Conservation (phyloP, 2,888 invertebrate genomes). For the Agonopterix alstromeriana region DNA sequence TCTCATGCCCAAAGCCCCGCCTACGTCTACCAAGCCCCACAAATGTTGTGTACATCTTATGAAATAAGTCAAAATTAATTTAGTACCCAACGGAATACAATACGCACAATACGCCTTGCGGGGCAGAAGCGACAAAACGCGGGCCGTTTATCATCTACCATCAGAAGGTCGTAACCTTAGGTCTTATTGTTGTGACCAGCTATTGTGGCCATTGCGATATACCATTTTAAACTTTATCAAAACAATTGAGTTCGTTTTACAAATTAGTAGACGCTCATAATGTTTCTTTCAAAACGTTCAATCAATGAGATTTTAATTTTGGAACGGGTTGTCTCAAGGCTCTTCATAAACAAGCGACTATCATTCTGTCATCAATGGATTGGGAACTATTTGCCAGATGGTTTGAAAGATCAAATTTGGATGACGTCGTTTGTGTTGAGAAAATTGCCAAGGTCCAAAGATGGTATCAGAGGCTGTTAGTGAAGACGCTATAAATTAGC, state of each 20-base stretch:
- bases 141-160: constrained; percentile 21
- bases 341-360: constrained; percentile 11
- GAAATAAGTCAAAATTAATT: constrained; percentile 14
- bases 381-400: too few species aligned
- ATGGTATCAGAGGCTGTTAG: constrained; percentile 33
- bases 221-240: neutral
- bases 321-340: constrained; percentile 12
- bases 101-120: constrained; percentile 12
- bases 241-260: neutral
- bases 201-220: constrained; percentile 4
- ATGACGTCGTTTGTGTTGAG: constrained; percentile 1
- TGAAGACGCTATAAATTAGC: constrained; percentile 49
- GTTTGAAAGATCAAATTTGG: too few species aligned
- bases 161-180: constrained; percentile 29
- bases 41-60: neutral
- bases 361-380: neutral
- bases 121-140: constrained; percentile 32
- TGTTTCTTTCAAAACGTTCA: neutral
- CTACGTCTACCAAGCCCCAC: too few species aligned
- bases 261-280: neutral
- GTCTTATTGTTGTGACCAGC: constrained; percentile 21
- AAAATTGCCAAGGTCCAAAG: constrained; percentile 27
- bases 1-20: too few species aligned
- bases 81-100: constrained; percentile 8
- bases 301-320: constrained; percentile 15